Conservation (phyloP, 1,140 invertebrate species). For the Saccostrea glomerata region DNA sequence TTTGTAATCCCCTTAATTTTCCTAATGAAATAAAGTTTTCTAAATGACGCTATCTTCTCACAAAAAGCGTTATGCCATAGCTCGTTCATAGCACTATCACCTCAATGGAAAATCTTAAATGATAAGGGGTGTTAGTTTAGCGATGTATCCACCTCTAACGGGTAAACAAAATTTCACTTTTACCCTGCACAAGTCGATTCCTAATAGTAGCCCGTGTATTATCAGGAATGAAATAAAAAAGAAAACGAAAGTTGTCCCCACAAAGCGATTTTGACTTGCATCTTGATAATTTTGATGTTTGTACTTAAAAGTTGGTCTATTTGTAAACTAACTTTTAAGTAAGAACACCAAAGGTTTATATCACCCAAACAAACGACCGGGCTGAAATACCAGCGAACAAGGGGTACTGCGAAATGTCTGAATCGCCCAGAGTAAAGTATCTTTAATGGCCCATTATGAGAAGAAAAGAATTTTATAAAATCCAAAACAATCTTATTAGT, state of each 20-base stretch:
- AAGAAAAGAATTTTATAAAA: constrained; percentile 37
- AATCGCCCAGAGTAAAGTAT: constrained; percentile 17
- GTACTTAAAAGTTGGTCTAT: constrained; percentile 32
- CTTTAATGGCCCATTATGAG: constrained; percentile 23
- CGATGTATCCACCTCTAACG: constrained; percentile 5
- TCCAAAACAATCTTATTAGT: constrained; percentile 36
- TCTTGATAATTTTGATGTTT: constrained; percentile 34
- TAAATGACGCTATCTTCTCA: constrained; percentile 31
- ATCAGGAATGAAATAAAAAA: constrained; percentile 23
- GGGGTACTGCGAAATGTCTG: background rate
- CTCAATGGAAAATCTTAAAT: constrained; percentile 28
- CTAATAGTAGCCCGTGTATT: constrained; percentile 16
- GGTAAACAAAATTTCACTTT: constrained; percentile 33
- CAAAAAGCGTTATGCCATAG: constrained; percentile 31
- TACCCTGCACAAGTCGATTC: constrained; percentile 35
- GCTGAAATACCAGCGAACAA: background rate
- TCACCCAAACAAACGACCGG: constrained; percentile 22
- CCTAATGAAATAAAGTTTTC: constrained; percentile 26
- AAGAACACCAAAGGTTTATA: constrained; percentile 15
- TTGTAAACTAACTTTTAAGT: constrained; percentile 37
- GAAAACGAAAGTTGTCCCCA: constrained; percentile 19
- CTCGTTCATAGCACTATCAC: constrained; percentile 7
- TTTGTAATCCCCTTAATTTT: background rate
- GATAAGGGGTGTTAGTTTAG: constrained; percentile 36
- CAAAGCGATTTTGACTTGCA: constrained; percentile 13